Evolutionary conservation across 2,888 invertebrate species (phyloP), one percentile per base, ranked within the genome.

Genomic region (Ariolimax columbianus): DNA sequence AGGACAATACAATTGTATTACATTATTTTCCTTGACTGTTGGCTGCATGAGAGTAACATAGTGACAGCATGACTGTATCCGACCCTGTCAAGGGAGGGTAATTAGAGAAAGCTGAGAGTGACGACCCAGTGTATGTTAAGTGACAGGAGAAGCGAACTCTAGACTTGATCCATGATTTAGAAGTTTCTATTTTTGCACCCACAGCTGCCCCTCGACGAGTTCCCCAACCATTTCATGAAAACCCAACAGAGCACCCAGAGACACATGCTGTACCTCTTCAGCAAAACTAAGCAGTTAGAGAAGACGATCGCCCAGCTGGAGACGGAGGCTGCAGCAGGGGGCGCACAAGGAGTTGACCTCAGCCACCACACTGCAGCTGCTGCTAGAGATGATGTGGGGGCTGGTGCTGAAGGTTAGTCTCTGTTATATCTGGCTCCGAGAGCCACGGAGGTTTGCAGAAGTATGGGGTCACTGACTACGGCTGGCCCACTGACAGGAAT

Each of bases 191-290:
- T n/a, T n/a, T n/a, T n/a, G n/a, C 23, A 63, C 26, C n/a, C 23
- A 63, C 81, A 85, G 85, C 68, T 85, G 17, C 75, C 85, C 7
- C 36, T 75, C 36, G 81, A 85, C 51, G 75, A 85, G 77, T 85
- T 85, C 36, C 77, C 66, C 4, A 63, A 59, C 38, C 85, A 85
- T 55, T 66, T 85, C n/a, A 77, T 63, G 36, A 83, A 83, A 55
- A 55, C 81, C 9, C 70, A 63, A 38, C 72, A 77, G 55, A 77
- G 77, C 77, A 80, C 72, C 36, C 81, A 73, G 47, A 84, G 70
- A 68, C 85, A 85, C 55, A 36, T 85, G 85, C 63, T 81, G 47
- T 81, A 47, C 68, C 68, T 85, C 66, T 81, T 81, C 30, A 36
- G 30, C n/a, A 85, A 75, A 55, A 40, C 70, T 17, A 17, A 26